Conservation (phyloP, 2,888 invertebrate species). For the Neuroscelio doddi region DNA sequence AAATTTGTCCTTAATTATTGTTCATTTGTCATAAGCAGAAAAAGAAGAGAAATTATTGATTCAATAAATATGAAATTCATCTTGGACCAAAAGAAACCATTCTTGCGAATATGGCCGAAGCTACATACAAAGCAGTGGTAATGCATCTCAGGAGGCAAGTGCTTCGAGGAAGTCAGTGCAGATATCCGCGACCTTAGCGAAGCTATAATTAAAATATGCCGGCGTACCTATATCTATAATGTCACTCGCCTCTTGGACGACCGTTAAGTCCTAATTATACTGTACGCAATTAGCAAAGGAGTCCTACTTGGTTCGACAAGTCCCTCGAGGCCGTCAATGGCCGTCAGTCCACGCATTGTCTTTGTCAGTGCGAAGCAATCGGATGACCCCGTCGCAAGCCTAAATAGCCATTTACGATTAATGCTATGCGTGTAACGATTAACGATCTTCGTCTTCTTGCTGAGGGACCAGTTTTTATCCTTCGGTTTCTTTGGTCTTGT, state of each 20-base stretch:
- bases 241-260: conserved; percentile 4
- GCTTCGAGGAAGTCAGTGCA: conserved; percentile 1
- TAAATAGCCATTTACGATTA: conserved; percentile 25
- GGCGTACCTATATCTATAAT: not conserved
- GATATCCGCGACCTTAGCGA: not conserved
- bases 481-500: conserved; percentile 20
- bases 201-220: conserved; percentile 4
- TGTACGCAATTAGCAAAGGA: conserved; percentile 13
- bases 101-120: too few relatives aligned
- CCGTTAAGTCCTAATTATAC: conserved; percentile 7
- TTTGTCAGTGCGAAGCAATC: not conserved
- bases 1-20: not conserved
- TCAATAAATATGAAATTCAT: not conserved
- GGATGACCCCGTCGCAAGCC: conserved; percentile 1
- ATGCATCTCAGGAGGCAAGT: not conserved
- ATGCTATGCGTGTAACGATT: conserved; percentile 32
- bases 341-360: conserved; percentile 9
- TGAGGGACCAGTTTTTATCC: conserved; percentile 26
- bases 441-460: conserved; percentile 18
- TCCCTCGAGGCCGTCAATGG: conserved; percentile 6
- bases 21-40: not conserved
- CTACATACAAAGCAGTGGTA: too few relatives aligned
- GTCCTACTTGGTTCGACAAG: not conserved
- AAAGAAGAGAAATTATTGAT: not conserved
- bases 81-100: not conserved